Percentiles rank a stretch among this genome's conserved stretches.
Conservation (phyloP, 2,797 vertebrate species). For the Rhinophrynus dorsalis region DNA sequence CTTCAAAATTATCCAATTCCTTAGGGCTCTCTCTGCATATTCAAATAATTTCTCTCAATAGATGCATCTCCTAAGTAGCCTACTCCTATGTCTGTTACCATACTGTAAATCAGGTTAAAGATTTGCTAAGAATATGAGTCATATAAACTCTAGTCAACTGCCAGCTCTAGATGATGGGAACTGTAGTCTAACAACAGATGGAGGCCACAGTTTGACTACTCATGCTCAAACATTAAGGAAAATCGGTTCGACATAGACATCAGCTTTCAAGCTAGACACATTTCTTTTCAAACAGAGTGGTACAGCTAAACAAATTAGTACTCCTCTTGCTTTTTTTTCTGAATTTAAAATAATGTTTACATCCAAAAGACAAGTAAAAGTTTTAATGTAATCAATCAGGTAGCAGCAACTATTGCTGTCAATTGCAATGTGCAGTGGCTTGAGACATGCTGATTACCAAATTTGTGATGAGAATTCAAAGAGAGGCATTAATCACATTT, state of each 20-base stretch:
- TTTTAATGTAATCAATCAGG: conserved; percentile 24
- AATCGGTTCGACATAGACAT: no score
- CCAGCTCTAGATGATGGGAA: no score
- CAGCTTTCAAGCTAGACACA: no score
- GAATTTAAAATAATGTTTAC: neutral
- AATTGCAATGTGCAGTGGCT: conserved; percentile 4
- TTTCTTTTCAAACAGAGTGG: no score
- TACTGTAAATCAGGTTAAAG: no score
- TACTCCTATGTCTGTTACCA: no score
- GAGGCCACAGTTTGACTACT: no score
- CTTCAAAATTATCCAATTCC: neutral
- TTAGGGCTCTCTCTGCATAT: neutral
- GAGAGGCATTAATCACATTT: conserved; percentile 18
- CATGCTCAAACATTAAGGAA: no score
- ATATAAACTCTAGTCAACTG: no score
- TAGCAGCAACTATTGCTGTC: conserved; percentile 29
- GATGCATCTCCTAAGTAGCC: no score
- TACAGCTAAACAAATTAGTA: neutral
- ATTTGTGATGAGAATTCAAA: conserved; percentile 29
- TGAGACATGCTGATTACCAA: conserved; percentile 36
- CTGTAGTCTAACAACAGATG: no score
- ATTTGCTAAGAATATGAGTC: no score
- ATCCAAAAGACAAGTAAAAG: neutral
- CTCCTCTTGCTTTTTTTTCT: neutral
- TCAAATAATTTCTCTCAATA: neutral